Evolutionary conservation across 2,797 vertebrate species (phyloP).

Genomic region (Threskiornis aethiopicus): DNA sequence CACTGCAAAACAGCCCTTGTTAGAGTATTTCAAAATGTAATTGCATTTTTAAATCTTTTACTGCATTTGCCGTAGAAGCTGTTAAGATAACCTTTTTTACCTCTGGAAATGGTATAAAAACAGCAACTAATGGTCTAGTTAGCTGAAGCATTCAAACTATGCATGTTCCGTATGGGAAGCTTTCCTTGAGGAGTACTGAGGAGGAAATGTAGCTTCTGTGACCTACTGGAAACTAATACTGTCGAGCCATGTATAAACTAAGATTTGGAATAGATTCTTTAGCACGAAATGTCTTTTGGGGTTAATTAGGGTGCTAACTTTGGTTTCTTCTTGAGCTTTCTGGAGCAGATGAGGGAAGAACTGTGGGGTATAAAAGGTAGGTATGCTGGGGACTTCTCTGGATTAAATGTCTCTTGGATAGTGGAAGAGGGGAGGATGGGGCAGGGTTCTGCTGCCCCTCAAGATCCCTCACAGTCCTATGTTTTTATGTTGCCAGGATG

Average conservation of each 20-base stretch:
- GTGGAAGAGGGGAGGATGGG: not conserved
- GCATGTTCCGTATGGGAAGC: not conserved
- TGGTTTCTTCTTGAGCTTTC: not conserved
- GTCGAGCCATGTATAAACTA: not conserved
- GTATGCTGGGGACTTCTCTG: not conserved
- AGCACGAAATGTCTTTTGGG: not conserved
- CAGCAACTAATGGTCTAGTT: not conserved
- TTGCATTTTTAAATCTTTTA: not conserved
- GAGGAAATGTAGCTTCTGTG: not conserved
- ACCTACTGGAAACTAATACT: not conserved
- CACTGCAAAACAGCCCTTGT: not conserved
- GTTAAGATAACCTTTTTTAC: not conserved
- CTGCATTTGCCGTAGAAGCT: not conserved
- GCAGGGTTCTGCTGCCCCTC: not conserved
- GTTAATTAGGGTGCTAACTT: not conserved
- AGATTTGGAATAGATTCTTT: not conserved
- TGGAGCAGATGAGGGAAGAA: not conserved
- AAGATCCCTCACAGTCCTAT: not conserved
- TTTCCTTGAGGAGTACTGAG: not conserved
- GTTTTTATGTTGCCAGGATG: not conserved
- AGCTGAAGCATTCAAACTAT: not conserved
- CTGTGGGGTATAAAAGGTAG: not conserved
- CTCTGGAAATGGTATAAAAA: not conserved
- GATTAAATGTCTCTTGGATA: not conserved
- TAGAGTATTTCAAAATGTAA: not conserved